A percentile compares a stretch with the other conserved stretches of the same genome.
phyloP scores from a whole-genome alignment of 2,797 vertebrate genomes.

The Fratercula arctica region DNA sequence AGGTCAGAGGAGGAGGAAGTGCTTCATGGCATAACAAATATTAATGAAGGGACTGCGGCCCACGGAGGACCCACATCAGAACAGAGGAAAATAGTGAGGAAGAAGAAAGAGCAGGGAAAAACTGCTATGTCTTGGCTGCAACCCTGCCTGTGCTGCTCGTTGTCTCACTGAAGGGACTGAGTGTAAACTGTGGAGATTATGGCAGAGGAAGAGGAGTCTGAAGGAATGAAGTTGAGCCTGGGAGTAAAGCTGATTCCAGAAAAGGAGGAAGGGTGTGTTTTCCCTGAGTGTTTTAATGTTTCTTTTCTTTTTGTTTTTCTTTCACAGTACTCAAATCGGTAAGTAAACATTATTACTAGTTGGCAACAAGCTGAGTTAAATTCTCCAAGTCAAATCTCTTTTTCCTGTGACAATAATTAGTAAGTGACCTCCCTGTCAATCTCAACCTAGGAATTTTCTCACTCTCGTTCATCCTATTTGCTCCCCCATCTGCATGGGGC shows the following conservation, averaged over 20 bases:
- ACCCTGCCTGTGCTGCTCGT: background rate
- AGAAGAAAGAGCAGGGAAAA: background rate
- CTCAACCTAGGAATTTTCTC: background rate
- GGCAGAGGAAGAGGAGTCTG: background rate
- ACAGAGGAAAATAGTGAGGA: background rate
- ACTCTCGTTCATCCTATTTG: background rate
- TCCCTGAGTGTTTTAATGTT: background rate
- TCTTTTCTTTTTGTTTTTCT: background rate
- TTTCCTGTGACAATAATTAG: background rate
- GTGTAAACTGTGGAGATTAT: too few species aligned
- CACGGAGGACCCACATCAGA: background rate
- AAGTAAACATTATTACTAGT: background rate
- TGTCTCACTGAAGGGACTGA: background rate
- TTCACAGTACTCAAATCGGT: background rate
- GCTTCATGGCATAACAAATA: background rate
- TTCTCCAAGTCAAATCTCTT: background rate
- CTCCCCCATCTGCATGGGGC: background rate
- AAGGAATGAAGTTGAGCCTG: background rate
- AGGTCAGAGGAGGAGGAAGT: background rate
- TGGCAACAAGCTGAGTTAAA: background rate
- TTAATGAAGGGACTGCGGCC: background rate
- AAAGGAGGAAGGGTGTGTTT: background rate
- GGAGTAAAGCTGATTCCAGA: background rate
- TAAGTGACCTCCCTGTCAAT: background rate
- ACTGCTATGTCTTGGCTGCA: background rate